These are phyloP conservation scores for Thamnaconus septentrionalis DNA, from an alignment of 2,113 vertebrate genomes.

Conservation along the genomic window DNA sequence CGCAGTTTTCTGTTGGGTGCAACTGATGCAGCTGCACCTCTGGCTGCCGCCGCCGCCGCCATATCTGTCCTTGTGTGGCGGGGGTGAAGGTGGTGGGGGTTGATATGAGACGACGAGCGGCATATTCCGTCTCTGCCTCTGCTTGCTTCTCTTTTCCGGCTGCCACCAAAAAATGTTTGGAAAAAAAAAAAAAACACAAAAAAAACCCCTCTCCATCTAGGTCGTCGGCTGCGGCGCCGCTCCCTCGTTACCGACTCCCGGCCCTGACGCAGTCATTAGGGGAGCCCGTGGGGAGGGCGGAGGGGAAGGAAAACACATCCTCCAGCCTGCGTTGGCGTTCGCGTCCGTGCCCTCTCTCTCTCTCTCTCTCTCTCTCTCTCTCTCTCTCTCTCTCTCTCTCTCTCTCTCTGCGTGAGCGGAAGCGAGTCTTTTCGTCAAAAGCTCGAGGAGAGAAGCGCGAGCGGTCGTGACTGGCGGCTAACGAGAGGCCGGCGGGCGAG, in stretches of 20 bases:
- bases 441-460: too few species aligned
- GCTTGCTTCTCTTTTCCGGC: slow-evolving; percentile 32
- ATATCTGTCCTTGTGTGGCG: slow-evolving; percentile 35
- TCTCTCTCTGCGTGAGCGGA: too few species aligned
- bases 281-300: slow-evolving; percentile 4
- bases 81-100: background rate
- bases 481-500: too few species aligned
- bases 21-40: slow-evolving; percentile 29
- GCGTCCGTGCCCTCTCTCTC: too few species aligned
- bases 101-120: slow-evolving; percentile 49
- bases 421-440: too few species aligned
- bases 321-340: too few species aligned
- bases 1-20: slow-evolving; percentile 27
- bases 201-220: slow-evolving; percentile 24
- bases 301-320: background rate
- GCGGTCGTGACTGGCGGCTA: too few species aligned
- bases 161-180: too few species aligned
- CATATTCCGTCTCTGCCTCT: slow-evolving; percentile 62
- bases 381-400: too few species aligned
- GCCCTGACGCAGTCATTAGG: slow-evolving; percentile 27
- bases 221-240: slow-evolving; percentile 31
- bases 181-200: too few species aligned
- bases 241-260: slow-evolving; percentile 62
- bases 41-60: slow-evolving; percentile 19
- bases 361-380: too few species aligned